Conservation (phyloP, 2,888 invertebrate genomes). For the Amblyteles armatorius region DNA sequence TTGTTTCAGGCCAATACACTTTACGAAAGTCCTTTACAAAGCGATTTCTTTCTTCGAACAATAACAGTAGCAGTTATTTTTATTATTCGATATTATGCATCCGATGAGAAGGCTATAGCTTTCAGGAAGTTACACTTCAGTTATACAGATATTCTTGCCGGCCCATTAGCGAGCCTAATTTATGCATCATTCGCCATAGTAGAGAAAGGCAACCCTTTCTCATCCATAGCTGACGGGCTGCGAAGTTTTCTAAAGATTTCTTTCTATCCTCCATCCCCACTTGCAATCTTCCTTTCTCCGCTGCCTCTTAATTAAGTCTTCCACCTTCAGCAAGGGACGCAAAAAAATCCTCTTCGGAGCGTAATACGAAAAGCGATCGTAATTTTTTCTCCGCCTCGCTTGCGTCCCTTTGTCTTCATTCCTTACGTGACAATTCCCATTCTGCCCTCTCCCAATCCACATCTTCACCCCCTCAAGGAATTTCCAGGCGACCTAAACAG, state of each 20-base stretch:
- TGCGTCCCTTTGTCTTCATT: slow-evolving; percentile 64
- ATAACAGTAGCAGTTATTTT: background rate
- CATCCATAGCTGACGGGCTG: slow-evolving; percentile 80
- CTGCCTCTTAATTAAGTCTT: slow-evolving; percentile 58
- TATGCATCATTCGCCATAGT: slow-evolving; percentile 81
- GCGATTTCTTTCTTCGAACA: background rate
- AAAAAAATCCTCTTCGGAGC: slow-evolving; percentile 23
- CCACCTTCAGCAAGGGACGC: slow-evolving; percentile 39
- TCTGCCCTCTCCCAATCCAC: slow-evolving; percentile 21
- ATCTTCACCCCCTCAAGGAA: slow-evolving; percentile 26
- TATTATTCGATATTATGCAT: slow-evolving; percentile 29
- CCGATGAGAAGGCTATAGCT: background rate
- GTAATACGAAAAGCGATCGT: slow-evolving; percentile 67
- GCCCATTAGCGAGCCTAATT: slow-evolving; percentile 83
- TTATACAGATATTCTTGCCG: slow-evolving; percentile 63
- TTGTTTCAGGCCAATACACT: background rate
- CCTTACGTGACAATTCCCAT: slow-evolving; percentile 17
- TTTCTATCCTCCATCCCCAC: slow-evolving; percentile 54
- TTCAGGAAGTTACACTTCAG: slow-evolving; percentile 44
- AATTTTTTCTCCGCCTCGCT: slow-evolving; percentile 27
- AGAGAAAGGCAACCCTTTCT: slow-evolving; percentile 77
- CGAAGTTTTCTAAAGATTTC: slow-evolving; percentile 82
- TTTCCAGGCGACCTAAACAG: slow-evolving; percentile 69
- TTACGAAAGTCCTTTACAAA: background rate
- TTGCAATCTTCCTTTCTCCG: slow-evolving; percentile 39